Evolutionary conservation across 2,888 invertebrate species (phyloP).

Genomic region (Metalampra italica): DNA sequence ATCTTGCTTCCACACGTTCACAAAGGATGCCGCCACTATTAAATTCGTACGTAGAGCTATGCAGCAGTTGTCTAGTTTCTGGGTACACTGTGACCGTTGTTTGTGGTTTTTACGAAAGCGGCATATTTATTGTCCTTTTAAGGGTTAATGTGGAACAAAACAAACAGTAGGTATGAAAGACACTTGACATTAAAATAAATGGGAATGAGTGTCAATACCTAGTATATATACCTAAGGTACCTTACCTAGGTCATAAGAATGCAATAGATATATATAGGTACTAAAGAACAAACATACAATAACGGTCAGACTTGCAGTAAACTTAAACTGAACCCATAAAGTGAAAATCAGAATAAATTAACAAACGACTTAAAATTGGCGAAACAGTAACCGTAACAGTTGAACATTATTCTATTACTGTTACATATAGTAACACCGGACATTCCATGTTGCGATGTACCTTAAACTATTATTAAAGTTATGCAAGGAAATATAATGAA

Average conservation of each 20-base stretch:
- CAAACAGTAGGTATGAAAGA: slow-evolving; percentile 26
- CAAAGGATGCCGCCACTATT: slow-evolving; percentile 67
- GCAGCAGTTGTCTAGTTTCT: slow-evolving; percentile 68
- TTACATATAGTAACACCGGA: background rate
- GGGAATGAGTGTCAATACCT: background rate
- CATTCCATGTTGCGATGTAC: background rate
- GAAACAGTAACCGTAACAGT: background rate
- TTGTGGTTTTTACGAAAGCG: slow-evolving; percentile 33
- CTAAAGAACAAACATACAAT: background rate
- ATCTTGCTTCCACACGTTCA: slow-evolving; percentile 39
- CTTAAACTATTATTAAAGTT: background rate
- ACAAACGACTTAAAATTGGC: background rate
- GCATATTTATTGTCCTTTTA: slow-evolving; percentile 29
- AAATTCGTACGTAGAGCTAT: slow-evolving; percentile 72
- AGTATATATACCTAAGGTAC: too few relatives aligned
- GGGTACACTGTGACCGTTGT: slow-evolving; percentile 40
- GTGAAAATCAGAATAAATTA: background rate
- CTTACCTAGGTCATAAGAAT: background rate
- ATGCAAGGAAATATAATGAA: background rate
- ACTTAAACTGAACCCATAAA: background rate
- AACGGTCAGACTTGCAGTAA: background rate
- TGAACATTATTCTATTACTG: background rate
- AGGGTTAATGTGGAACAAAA: slow-evolving; percentile 31
- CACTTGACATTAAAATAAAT: slow-evolving; percentile 1
- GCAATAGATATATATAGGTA: too few relatives aligned